Conservation (phyloP, 2,113 vertebrate species). For the Gobio gobio region DNA sequence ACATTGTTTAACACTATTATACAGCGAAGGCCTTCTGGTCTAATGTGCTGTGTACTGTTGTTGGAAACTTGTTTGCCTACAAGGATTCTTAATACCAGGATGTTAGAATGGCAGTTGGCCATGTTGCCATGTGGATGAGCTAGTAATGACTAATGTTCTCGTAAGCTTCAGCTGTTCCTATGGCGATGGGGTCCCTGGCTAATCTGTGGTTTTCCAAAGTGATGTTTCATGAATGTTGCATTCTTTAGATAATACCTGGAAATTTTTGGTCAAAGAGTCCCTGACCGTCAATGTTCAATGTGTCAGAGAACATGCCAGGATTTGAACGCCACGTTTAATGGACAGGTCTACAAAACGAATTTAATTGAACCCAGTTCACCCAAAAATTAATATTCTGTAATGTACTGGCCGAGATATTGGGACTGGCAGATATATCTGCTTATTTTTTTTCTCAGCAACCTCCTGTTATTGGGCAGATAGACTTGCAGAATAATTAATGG, state of each 20-base stretch:
- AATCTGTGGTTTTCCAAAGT: background rate
- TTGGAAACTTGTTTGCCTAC: background rate
- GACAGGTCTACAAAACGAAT: background rate
- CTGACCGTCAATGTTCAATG: background rate
- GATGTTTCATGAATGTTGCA: background rate
- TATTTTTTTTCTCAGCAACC: background rate
- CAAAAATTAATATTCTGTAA: background rate
- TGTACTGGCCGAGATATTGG: background rate
- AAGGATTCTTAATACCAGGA: slow-evolving; percentile 11
- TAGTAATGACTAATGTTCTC: slow-evolving; percentile 16
- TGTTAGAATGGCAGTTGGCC: slow-evolving; percentile 3
- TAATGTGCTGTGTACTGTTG: background rate
- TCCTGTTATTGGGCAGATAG: background rate
- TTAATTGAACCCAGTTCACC: background rate
- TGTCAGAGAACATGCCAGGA: background rate
- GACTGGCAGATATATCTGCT: background rate
- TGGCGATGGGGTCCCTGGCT: background rate
- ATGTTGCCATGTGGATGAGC: background rate
- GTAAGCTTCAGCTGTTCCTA: slow-evolving; percentile 21
- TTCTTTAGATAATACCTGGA: background rate
- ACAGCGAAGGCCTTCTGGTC: background rate
- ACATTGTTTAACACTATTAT: background rate
- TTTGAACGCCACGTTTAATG: background rate
- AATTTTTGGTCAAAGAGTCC: background rate
- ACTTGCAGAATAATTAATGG: background rate